These are phyloP conservation scores for Sterna hirundo DNA, from an alignment of 2,113 vertebrate species.

Conservation along the genomic window DNA sequence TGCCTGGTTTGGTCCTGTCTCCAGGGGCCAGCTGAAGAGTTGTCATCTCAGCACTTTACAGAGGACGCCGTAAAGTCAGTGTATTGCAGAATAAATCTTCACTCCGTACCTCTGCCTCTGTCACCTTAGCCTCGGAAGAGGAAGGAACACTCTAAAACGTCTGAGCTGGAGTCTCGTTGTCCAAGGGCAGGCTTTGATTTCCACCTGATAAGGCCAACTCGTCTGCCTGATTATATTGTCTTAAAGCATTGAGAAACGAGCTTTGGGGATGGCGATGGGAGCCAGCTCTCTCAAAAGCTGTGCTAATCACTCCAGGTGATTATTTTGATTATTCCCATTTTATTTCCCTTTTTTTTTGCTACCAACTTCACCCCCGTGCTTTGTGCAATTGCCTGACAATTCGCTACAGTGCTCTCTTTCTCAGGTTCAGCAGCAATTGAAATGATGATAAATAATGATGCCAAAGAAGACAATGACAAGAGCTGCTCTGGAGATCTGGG, in stretches of 20 bases:
- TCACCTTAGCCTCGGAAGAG: not conserved
- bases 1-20: not conserved
- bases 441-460: not conserved
- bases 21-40: not conserved
- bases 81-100: not conserved
- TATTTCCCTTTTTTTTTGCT: not conserved
- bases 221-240: not conserved
- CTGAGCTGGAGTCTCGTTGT: not conserved
- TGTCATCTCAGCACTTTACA: not conserved
- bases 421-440: not conserved
- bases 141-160: rapidly evolving
- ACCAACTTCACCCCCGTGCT: not conserved
- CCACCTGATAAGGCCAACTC: not conserved
- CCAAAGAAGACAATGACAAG: not conserved
- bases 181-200: not conserved
- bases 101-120: not conserved
- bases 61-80: not conserved
- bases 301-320: not conserved
- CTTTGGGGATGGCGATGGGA: rapidly evolving
- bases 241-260: not conserved
- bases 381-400: not conserved
- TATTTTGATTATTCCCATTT: not conserved
- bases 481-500: not conserved
- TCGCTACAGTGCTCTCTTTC: not conserved
- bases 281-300: not conserved